Evolutionary conservation across 2,797 vertebrate species (phyloP).

Genomic region (Silurus aristotelis): DNA sequence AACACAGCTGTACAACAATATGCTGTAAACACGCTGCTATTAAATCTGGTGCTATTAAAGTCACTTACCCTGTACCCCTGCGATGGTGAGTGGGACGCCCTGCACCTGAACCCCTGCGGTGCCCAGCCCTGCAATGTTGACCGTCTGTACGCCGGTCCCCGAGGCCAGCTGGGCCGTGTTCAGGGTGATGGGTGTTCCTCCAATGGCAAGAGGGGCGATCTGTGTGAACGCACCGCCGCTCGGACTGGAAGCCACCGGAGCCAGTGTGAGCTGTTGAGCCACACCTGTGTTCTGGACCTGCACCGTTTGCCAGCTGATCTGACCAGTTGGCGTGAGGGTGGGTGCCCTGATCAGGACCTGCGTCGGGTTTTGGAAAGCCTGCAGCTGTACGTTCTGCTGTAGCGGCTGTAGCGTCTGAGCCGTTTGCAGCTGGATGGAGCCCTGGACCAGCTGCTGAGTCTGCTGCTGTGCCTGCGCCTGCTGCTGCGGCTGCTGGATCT

Average conservation of each 20-base stretch:
- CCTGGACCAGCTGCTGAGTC: slow-evolving; percentile 66
- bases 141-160: slow-evolving; percentile 93
- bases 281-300: slow-evolving; percentile 91
- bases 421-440: slow-evolving; percentile 86
- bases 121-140: slow-evolving; percentile 93
- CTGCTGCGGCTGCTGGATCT: slow-evolving; percentile 82
- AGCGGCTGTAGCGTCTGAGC: slow-evolving; percentile 93
- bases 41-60: not conserved
- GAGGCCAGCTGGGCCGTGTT: slow-evolving; percentile 94
- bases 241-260: slow-evolving; percentile 83
- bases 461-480: slow-evolving; percentile 70
- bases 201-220: slow-evolving; percentile 88
- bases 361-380: slow-evolving; percentile 91
- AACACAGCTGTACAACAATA: not conserved
- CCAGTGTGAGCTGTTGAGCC: slow-evolving; percentile 91
- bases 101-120: slow-evolving; percentile 93
- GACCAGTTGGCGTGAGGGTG: slow-evolving; percentile 91
- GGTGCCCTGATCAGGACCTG: slow-evolving; percentile 97
- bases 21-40: not conserved
- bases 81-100: slow-evolving; percentile 95
- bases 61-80: slow-evolving; percentile 90
- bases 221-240: slow-evolving; percentile 82
- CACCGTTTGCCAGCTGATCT: slow-evolving; percentile 98
- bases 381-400: slow-evolving; percentile 85
- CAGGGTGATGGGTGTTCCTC: slow-evolving; percentile 90